phyloP scores from a whole-genome alignment of 2,797 vertebrate genomes.

The Smutsia temminckii region DNA sequence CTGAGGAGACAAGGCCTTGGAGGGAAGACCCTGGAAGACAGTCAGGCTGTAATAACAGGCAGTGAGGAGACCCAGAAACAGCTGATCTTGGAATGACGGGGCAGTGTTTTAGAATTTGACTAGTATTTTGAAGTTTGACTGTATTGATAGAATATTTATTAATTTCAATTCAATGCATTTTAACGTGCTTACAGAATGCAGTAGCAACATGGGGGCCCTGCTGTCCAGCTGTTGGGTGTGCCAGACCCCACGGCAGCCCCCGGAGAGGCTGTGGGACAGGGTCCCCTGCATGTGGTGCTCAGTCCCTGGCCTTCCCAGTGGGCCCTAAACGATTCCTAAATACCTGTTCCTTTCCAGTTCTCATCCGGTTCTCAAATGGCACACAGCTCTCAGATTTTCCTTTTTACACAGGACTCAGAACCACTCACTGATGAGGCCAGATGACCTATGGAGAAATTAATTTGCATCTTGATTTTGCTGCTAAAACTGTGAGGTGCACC shows the following conservation, averaged over 20 bases:
- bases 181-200: not conserved
- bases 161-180: not conserved
- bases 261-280: not conserved
- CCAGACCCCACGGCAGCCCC: not conserved
- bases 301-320: not conserved
- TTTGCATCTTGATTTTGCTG: not conserved
- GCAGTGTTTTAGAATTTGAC: not conserved
- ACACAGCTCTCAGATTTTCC: not conserved
- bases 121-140: not conserved
- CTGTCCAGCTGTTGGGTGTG: no score
- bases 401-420: not conserved
- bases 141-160: not conserved
- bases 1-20: no score
- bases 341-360: not conserved
- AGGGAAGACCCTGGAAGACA: no score
- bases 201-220: no score
- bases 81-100: no score
- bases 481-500: not conserved
- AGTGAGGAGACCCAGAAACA: no score
- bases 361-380: not conserved
- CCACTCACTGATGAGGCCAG: not conserved
- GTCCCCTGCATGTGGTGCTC: not conserved
- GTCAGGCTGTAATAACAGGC: no score
- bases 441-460: not conserved
- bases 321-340: not conserved